A percentile compares a stretch with the other conserved stretches of the same genome.
phyloP scores from a whole-genome alignment of 1,140 invertebrate genomes.

The Penaeus japonicus region DNA sequence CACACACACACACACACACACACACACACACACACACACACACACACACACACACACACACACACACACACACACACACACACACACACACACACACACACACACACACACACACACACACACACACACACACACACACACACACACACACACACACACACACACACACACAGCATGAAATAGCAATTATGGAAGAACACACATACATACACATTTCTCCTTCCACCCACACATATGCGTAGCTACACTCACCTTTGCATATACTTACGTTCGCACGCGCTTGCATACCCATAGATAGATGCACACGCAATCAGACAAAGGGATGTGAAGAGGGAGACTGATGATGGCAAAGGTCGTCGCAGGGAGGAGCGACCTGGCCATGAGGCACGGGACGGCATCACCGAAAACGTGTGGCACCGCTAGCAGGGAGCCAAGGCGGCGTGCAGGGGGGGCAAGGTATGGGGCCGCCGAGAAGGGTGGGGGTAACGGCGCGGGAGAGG shows the following conservation, averaged over 20 bases:
- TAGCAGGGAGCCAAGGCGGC: too few species aligned
- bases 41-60: neutral
- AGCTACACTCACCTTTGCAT: conserved; percentile 1
- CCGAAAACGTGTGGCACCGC: too few species aligned
- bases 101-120: neutral
- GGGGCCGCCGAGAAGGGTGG: too few species aligned
- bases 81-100: neutral
- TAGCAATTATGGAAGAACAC: neutral
- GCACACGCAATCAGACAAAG: neutral
- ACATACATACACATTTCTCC: neutral
- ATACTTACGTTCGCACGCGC: conserved; percentile 3
- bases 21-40: neutral
- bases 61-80: conserved; percentile 16
- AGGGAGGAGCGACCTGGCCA: too few species aligned
- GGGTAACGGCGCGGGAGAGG: too few species aligned
- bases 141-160: conserved; percentile 25
- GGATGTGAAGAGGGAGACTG: neutral
- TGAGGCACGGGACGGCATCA: too few species aligned
- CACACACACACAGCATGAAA: neutral
- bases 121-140: conserved; percentile 9
- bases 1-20: conserved; percentile 14
- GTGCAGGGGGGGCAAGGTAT: too few species aligned
- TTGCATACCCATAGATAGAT: neutral
- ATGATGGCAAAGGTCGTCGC: too few species aligned
- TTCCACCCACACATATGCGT: neutral